A percentile compares a stretch with the other conserved stretches of the same genome.
These are phyloP conservation scores for Stenchaetothrips biformis DNA, from an alignment of 2,888 invertebrate species.

Conservation along the genomic window DNA sequence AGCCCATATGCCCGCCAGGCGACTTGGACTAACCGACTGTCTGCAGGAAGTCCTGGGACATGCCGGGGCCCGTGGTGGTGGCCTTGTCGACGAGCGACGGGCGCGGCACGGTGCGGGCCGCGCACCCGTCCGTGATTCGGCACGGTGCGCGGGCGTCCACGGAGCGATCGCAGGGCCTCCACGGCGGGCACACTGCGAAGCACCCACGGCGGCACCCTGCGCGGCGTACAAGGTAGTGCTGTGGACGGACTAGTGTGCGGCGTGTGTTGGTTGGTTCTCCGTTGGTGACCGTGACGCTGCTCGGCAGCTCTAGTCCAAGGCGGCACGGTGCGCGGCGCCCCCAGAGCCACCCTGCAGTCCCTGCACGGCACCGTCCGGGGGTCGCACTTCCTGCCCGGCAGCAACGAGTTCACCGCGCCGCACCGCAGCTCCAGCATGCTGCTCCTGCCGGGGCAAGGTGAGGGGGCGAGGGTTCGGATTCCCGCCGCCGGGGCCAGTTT, in stretches of 20 bases:
- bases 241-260: too few species aligned
- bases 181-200: not conserved
- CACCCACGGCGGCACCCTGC: not conserved
- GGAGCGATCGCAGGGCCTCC: not conserved
- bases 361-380: not conserved
- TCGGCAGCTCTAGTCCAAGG: not conserved
- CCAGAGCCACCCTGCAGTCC: not conserved
- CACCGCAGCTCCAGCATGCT: slow-evolving; percentile 9
- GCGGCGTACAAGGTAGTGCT: not conserved
- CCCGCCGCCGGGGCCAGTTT: not conserved
- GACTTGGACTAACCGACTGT: too few species aligned
- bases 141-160: not conserved
- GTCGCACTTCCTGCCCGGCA: slow-evolving; percentile 32
- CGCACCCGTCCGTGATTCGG: too few species aligned
- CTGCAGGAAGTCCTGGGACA: not conserved
- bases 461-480: not conserved
- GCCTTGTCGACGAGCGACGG: slow-evolving; percentile 1
- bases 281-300: not conserved
- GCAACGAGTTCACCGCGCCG: slow-evolving; percentile 36
- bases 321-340: not conserved
- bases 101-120: not conserved
- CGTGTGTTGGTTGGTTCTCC: too few species aligned
- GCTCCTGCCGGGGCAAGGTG: not conserved
- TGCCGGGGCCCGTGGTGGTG: not conserved
- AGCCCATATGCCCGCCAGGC: too few species aligned